These are phyloP conservation scores for Eulemur mongoz DNA, from an alignment of 2,797 vertebrate genomes.

Conservation along the genomic window DNA sequence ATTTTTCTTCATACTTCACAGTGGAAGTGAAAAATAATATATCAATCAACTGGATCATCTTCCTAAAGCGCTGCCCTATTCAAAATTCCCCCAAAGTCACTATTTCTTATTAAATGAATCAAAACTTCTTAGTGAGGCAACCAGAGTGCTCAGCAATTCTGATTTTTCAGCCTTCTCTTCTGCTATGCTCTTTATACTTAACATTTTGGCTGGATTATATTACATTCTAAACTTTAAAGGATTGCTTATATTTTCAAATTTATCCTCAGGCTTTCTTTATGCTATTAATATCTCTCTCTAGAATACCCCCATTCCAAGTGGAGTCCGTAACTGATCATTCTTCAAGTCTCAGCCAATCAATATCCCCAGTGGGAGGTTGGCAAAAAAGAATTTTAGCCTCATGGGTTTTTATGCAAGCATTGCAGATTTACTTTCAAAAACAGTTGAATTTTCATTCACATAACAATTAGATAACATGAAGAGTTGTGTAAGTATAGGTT, in stretches of 20 bases:
- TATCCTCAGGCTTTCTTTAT: background rate
- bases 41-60: background rate
- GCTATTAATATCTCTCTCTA: background rate
- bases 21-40: background rate
- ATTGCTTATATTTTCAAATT: background rate
- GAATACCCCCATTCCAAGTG: background rate
- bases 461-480: background rate
- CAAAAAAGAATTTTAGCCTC: background rate
- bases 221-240: background rate
- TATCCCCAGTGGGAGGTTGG: background rate
- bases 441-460: slow-evolving; percentile 4
- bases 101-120: background rate
- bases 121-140: background rate
- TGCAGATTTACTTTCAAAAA: background rate
- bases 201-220: background rate
- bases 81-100: background rate
- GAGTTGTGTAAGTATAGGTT: background rate
- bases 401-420: background rate
- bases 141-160: background rate
- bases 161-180: background rate
- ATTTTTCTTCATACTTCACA: background rate
- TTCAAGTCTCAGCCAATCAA: background rate
- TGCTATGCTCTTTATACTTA: background rate
- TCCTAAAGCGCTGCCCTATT: background rate
- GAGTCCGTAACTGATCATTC: background rate